phyloP scores from a whole-genome alignment of 92 coral and sea anemone species.

The Bergia sp. region DNA sequence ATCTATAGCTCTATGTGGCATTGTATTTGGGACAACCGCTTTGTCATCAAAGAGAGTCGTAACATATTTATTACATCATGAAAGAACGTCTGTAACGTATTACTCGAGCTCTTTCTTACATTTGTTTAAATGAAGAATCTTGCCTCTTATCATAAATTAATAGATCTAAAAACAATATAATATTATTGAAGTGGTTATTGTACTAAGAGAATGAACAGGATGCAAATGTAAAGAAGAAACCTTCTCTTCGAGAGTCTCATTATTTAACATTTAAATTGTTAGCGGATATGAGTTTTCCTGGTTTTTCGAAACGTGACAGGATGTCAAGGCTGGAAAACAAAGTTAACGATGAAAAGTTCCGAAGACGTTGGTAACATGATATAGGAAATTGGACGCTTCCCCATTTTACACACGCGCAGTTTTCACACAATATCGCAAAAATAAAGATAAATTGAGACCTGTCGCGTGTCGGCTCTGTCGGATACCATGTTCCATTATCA shows the following conservation, averaged over 20 bases:
- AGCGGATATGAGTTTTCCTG: not conserved
- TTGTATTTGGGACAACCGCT: not conserved
- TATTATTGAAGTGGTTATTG: not conserved
- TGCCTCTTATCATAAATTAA: not conserved
- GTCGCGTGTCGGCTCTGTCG: not conserved
- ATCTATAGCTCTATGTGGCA: not conserved
- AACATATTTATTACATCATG: not conserved
- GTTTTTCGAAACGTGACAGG: not conserved
- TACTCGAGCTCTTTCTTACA: not conserved
- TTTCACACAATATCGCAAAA: not conserved
- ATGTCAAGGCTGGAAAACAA: not conserved
- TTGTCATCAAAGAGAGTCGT: not conserved
- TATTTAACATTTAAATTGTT: too few relatives aligned
- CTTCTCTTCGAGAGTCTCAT: not conserved
- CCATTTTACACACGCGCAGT: not conserved
- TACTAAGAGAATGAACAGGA: not conserved
- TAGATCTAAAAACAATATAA: not conserved
- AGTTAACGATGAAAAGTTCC: not conserved
- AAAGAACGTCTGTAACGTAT: not conserved
- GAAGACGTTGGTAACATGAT: not conserved
- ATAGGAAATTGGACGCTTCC: not conserved
- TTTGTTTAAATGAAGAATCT: not conserved
- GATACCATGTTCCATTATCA: not conserved
- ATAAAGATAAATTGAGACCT: not conserved
- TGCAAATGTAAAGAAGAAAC: not conserved